Percentiles rank a stretch among this genome's conserved stretches.
phyloP scores from a whole-genome alignment of 2,797 vertebrate species.

The Sebastes iracundus region DNA sequence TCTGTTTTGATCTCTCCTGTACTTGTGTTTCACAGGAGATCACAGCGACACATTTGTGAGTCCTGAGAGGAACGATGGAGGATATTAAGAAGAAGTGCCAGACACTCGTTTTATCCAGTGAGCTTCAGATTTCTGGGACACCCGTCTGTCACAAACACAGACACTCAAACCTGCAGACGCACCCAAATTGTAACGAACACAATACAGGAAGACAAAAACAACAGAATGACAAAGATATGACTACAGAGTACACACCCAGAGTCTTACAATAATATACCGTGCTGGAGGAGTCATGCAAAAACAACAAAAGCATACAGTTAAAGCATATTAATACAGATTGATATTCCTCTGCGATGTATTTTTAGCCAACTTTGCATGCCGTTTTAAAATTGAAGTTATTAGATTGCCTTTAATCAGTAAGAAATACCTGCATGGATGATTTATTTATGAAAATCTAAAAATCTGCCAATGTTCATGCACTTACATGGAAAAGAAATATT shows the following conservation, averaged over 20 bases:
- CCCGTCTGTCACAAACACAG: neutral
- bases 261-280: neutral
- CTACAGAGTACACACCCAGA: neutral
- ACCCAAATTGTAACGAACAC: neutral
- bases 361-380: neutral
- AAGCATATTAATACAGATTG: neutral
- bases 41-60: constrained; percentile 63
- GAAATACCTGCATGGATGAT: neutral
- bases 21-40: constrained; percentile 54
- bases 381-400: neutral
- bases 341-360: neutral
- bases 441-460: constrained; percentile 5
- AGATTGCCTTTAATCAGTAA: neutral
- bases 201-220: neutral
- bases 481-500: constrained; percentile 13
- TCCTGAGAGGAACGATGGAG: constrained; percentile 22
- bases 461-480: neutral
- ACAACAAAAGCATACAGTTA: neutral
- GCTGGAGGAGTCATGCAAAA: neutral
- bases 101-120: constrained; percentile 11
- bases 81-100: constrained; percentile 2
- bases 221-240: neutral
- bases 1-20: constrained; percentile 15
- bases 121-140: constrained; percentile 5
- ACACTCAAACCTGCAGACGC: neutral